Evolutionary conservation across 2,113 vertebrate genomes (phyloP), one percentile per base, ranked within the genome.

Genomic region (Mastomys natalensis): DNA sequence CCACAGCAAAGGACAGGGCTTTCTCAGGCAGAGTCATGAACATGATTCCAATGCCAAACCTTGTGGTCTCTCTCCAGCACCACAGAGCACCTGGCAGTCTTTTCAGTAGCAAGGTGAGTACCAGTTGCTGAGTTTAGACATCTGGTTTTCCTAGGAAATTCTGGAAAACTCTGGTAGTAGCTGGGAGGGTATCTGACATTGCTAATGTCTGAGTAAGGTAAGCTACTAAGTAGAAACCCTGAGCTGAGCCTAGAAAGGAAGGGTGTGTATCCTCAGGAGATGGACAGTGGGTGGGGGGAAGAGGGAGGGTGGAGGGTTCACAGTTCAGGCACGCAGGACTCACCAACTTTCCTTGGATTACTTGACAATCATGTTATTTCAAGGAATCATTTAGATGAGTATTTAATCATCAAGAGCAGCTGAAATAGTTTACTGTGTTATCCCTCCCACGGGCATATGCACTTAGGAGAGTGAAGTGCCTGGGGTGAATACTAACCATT

Each of bases 281-380:
- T 51, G 51, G 51, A 9, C 3, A 43, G 2, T 7, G 0, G 11
- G 12, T 3, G 24, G 24, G 9, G 7, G 5, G 12, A 34, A 21
- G 37, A 15, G 6, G 21, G 8, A 7, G 13, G 9, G 37, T 34
- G 0, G 29, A 2, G 13, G 26, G 45, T 40, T n/a, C 26, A 60
- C 0, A 64, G 40, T 16, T 68, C 21, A 89, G 84, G 26, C 2
- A 26, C 1, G 3, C 22, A 81, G 78, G 7, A 64, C 22, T 62
- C 16, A 45, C 58, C n/a, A 31, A 45, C 16, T 31, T 84, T 26
- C 60, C 26, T 21, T 43, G 17, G 13, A 26, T 26, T 64, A 45
- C 58, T 45, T 64, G 26, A 64, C n/a, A 64, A 64, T 64, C 29
- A 10, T 13, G 19, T 7, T 7, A 85, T 62, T 62, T 62, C 7